phyloP scores from a whole-genome alignment of 1,140 invertebrate species.

The Calliopsis andreniformis region DNA sequence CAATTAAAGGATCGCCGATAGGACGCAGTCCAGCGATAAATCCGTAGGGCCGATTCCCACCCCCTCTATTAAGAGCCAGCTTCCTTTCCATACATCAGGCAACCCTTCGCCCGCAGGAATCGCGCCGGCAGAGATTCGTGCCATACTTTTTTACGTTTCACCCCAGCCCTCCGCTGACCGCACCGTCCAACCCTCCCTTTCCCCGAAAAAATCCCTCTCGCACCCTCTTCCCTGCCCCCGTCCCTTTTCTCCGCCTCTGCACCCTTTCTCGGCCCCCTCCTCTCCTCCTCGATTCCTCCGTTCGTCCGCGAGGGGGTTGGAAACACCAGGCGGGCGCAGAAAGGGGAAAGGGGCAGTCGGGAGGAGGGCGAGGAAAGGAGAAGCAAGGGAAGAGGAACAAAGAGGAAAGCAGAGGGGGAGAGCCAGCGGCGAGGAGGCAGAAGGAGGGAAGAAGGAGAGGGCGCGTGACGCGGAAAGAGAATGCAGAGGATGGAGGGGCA shows the following conservation, averaged over 20 bases:
- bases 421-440: neutral
- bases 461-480: slow-evolving; percentile 24
- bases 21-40: slow-evolving; percentile 55
- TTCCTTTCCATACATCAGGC: slow-evolving; percentile 71
- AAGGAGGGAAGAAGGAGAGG: neutral
- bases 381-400: slow-evolving; percentile 49
- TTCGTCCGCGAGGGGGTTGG: slow-evolving; percentile 1
- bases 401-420: neutral
- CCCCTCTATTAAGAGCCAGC: slow-evolving; percentile 69
- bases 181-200: slow-evolving; percentile 56
- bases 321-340: neutral
- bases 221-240: slow-evolving; percentile 44
- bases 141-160: slow-evolving; percentile 55
- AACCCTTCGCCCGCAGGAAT: slow-evolving; percentile 64
- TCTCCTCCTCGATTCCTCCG: slow-evolving; percentile 14
- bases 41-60: slow-evolving; percentile 42
- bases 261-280: slow-evolving; percentile 23
- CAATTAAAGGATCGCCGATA: slow-evolving; percentile 63
- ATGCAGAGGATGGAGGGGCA: neutral
- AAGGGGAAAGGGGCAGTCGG: slow-evolving; percentile 3
- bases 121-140: slow-evolving; percentile 57
- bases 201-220: slow-evolving; percentile 41
- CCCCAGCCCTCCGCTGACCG: slow-evolving; percentile 55
- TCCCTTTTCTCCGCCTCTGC: slow-evolving; percentile 49
- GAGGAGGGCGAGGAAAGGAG: slow-evolving; percentile 10